Evolutionary conservation across 2,888 invertebrate species (phyloP).

Genomic region (Aspidapion aeneum): DNA sequence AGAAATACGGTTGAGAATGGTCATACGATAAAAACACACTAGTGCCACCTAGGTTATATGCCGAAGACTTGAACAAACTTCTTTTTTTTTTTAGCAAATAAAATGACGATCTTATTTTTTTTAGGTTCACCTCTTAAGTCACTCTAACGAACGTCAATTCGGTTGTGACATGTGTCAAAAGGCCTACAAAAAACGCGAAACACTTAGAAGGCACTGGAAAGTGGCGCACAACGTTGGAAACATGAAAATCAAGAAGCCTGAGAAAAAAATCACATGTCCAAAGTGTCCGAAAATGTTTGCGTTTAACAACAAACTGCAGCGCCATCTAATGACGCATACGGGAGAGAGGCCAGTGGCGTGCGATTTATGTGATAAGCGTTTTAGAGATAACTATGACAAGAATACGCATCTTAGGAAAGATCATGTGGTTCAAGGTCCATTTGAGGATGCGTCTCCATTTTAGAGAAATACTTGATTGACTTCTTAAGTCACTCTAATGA

Average conservation of each 20-base stretch:
- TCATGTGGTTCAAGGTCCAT: no score
- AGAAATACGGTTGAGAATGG: no score
- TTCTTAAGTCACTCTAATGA: constrained; percentile 36
- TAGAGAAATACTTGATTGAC: no score
- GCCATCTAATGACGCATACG: constrained; percentile 35
- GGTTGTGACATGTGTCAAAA: constrained; percentile 52
- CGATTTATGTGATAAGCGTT: constrained; percentile 33
- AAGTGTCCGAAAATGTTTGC: constrained; percentile 35
- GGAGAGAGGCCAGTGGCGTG: constrained; percentile 36
- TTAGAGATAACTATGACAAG: constrained; percentile 35
- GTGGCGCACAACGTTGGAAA: constrained; percentile 37
- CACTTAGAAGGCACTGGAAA: constrained; percentile 33
- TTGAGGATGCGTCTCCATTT: no score
- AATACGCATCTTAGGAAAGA: constrained; percentile 34
- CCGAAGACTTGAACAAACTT: no score
- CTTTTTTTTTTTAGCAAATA: no score
- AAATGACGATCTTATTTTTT: no score
- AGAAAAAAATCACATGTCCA: constrained; percentile 38
- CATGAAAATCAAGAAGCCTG: constrained; percentile 37
- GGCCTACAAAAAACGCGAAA: constrained; percentile 50
- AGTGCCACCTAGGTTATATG: no score
- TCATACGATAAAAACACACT: no score
- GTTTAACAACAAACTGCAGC: constrained; percentile 35
- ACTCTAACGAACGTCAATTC: constrained; percentile 35
- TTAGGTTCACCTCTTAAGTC: constrained; percentile 36